phyloP scores from a whole-genome alignment of 2,797 vertebrate species.

The Astyanax mexicanus region DNA sequence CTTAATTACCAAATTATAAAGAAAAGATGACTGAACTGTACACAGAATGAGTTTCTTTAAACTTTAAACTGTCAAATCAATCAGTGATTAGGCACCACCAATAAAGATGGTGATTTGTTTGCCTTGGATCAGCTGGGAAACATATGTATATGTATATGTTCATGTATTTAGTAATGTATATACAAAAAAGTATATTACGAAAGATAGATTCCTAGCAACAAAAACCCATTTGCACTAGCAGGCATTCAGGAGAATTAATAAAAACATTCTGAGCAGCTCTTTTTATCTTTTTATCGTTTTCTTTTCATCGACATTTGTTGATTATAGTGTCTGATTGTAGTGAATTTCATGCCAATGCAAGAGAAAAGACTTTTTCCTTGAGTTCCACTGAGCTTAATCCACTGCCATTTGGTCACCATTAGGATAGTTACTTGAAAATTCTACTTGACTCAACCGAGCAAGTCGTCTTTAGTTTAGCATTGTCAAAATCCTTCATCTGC shows the following conservation, averaged over 20 bases:
- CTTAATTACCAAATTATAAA: neutral
- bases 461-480: neutral
- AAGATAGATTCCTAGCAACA: conserved; percentile 3
- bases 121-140: neutral
- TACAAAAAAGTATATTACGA: neutral
- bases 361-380: neutral
- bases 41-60: neutral
- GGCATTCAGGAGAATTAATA: neutral
- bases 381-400: conserved; percentile 4
- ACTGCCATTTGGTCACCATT: neutral
- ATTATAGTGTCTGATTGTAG: conserved; percentile 10
- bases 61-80: neutral
- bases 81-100: conserved; percentile 1
- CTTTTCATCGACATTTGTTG: no score
- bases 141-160: conserved; percentile 2
- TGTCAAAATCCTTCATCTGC: neutral
- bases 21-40: neutral
- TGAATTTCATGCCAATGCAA: conserved; percentile 8
- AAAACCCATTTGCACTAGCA: neutral
- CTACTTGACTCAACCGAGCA: neutral
- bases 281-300: no score
- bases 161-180: neutral
- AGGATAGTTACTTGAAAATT: neutral
- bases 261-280: neutral
- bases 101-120: neutral